Conservation (phyloP, 1,140 invertebrate genomes). For the Drosophila pachea region DNA sequence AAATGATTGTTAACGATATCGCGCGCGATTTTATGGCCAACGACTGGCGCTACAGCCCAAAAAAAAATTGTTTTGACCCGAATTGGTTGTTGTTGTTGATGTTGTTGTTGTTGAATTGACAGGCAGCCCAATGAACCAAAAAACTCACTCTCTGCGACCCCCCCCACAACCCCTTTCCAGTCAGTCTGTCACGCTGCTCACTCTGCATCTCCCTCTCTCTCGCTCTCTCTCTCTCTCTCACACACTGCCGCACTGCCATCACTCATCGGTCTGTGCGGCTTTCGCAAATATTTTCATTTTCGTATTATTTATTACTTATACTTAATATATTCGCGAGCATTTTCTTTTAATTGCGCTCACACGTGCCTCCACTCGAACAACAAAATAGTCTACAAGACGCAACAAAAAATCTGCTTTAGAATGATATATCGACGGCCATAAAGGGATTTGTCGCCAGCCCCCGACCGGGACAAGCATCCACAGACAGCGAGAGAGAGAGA, state of each 20-base stretch:
- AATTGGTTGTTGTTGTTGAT: constrained; percentile 11
- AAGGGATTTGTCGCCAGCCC: constrained; percentile 60
- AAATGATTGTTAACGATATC: constrained; percentile 74
- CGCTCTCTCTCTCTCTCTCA: background rate
- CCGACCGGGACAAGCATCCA: constrained; percentile 23
- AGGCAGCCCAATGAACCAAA: background rate
- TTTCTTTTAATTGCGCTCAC: constrained; percentile 69
- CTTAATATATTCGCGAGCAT: constrained; percentile 63
- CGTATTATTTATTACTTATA: constrained; percentile 73
- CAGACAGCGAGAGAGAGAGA: background rate
- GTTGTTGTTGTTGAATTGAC: constrained; percentile 45
- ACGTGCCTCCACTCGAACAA: constrained; percentile 53
- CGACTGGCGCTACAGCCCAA: constrained; percentile 39
- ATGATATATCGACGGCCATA: constrained; percentile 70
- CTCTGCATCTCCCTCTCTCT: background rate
- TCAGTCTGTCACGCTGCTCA: background rate
- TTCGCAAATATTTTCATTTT: constrained; percentile 37
- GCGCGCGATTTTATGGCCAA: constrained; percentile 47
- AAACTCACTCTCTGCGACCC: background rate
- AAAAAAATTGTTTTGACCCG: constrained; percentile 13
- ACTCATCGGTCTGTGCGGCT: constrained; percentile 6
- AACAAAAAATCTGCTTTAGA: constrained; percentile 21
- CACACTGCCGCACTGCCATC: background rate
- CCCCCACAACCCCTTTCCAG: background rate
- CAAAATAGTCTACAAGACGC: constrained; percentile 3